Base-by-base conservation (phyloP, 2,888 invertebrate species). In the Pristionchus exspectatus region DNA sequence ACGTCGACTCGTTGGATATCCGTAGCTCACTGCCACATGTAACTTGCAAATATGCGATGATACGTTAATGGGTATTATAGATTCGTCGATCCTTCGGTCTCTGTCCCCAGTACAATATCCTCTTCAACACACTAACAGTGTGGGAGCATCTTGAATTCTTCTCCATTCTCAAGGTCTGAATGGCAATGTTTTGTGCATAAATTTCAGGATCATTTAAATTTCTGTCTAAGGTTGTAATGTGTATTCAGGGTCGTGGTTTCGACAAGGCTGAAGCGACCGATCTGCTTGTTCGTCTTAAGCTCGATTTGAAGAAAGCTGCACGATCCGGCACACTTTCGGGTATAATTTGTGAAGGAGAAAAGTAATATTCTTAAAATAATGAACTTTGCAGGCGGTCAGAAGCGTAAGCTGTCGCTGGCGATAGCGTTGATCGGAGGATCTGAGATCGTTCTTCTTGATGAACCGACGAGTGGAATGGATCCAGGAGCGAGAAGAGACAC, bases 81-180 rank as follows among this genome's bases (percentile, higher is more conserved):
- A 87, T 87, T 12, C 87, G 87, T 16, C 44, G 50, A 3, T 69
- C 66, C 3, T 9, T 98, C 85, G 98, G 98, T 0, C 96, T 98
- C 88, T 98, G 98, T 95, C 98, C 98, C 0, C 95, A 97, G 97
- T 97, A 97, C 95, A 97, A 98, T 95, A 97, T 97, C 12, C 96
- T 98, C 0, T 97, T 98, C 95, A 97, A 97, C 91, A 97, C 97
- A 91, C 96, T 98, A 72, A 97, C 97, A 0, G 97, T 97, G 2
- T 96, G 96, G 44, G 97, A 98, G 95, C 98, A 98, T 95, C 96
- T 98, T 56, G 96, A 97, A 90, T 98, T 98, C 96, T 98, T 97
- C 94, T 97, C 97, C 83, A 96, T 97, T 93, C 88, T 92, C 44
- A 90, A 91, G 87, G 91, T 88, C 14, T 9, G 84, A 38, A 3